phyloP scores from a whole-genome alignment of 2,797 vertebrate genomes.

The Glossophaga mutica region DNA sequence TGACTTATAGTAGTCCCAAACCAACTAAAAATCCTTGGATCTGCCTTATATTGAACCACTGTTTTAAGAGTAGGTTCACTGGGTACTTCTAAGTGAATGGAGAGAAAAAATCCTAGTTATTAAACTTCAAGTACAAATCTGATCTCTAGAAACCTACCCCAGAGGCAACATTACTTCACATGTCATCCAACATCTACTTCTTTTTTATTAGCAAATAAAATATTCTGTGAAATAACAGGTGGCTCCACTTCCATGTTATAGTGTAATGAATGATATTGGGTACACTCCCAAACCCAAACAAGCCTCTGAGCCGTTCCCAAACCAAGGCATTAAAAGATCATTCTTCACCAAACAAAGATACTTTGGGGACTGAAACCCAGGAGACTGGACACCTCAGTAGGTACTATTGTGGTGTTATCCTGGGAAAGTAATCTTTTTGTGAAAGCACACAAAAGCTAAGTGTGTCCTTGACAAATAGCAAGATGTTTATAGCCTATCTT shows the following conservation, averaged over 20 bases:
- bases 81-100: not conserved
- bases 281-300: not conserved
- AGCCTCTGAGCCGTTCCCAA: constrained; percentile 26
- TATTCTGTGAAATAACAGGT: constrained; percentile 42
- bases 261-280: not conserved
- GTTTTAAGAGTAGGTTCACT: not conserved
- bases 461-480: constrained; percentile 36
- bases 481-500: not conserved
- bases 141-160: constrained; percentile 49
- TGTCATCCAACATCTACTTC: constrained; percentile 14
- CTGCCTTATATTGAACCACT: not conserved
- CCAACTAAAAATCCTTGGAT: not conserved
- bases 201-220: constrained; percentile 76
- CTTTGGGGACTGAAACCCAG: constrained; percentile 10
- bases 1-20: not conserved
- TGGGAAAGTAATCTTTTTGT: not conserved
- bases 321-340: constrained; percentile 24
- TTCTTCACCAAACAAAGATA: constrained; percentile 56
- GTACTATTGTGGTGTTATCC: not conserved
- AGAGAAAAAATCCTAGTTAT: not conserved
- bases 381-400: constrained; percentile 6
- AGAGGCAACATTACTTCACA: constrained; percentile 34
- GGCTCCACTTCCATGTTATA: not conserved
- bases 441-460: constrained; percentile 13
- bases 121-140: constrained; percentile 22